Base-by-base conservation (phyloP, 2,888 invertebrate genomes). In the Leptura quadrifasciata region DNA sequence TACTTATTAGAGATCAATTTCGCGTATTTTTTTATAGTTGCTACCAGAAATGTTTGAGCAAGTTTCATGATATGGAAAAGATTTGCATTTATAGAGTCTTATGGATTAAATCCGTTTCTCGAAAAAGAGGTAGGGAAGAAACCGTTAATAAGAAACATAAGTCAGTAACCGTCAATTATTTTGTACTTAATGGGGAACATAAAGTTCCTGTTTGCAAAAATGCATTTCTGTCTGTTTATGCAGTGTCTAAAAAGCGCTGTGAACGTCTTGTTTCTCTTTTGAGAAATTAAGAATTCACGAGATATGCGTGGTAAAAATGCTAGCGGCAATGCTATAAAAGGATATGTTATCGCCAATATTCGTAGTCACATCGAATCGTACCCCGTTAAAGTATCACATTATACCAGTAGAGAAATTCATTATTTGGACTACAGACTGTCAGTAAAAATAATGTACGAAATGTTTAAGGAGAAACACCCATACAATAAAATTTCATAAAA, bases 401-500 rank as follows among this genome's bases (percentile, higher is more conserved):
- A 58, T 24, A 58, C 58, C 5, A 21, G 24, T 12, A 4, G 21
- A 20, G 58, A 58, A 58, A 58, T 58, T 58, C 58, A 12, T 20
- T 58, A 58, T 15, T 58, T 58, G 58, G 15, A 58, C 24, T 58
- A 4, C 21, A 58, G 10, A 21, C 58, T 58, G 24, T 58, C 12
- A 58, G 24, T 58, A 21, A 58, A 58, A 24, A 6, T 24, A 21
- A 58, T 58, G 21, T 21, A 58, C 12, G 21, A 24, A 58, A 58
- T 58, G 24, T 58, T 58, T 58, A 58, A 58, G 15, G 3, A 20
- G 24, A 58, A 20, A 24, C 21, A 58, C 21, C 58, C 58, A 2
- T 21, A 10, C 5, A 24, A 58, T 58, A 58, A 70, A 70, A 57
- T 35, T 69, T 69, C 24, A 70, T 70, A 70, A 20, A 70, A 27